A percentile compares a stretch with the other conserved stretches of the same genome.
Conservation (phyloP, 2,113 vertebrate genomes). For the Aplodontia rufa region DNA sequence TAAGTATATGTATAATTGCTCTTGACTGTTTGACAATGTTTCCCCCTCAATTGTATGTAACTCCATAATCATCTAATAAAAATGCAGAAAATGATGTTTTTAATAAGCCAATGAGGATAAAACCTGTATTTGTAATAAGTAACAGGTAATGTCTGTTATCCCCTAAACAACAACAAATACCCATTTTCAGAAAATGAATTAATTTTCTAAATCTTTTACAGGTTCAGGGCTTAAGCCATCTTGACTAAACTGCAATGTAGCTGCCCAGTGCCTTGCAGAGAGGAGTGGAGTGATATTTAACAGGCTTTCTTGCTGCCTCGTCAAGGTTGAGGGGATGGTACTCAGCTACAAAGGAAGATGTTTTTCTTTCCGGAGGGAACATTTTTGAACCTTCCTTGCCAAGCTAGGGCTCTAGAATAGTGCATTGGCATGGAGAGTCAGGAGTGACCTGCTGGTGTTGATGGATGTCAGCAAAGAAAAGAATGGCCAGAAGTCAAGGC, state of each 20-base stretch:
- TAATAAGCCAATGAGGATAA: constrained; percentile 22
- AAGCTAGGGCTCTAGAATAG: neutral
- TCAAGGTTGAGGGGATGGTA: neutral
- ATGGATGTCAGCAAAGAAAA: neutral
- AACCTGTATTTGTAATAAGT: neutral
- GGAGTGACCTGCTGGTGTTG: neutral
- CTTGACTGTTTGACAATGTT: too few species aligned
- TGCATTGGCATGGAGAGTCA: neutral
- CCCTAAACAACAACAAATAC: neutral
- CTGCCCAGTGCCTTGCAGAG: neutral
- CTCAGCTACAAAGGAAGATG: neutral
- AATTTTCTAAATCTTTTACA: neutral
- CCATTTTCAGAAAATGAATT: neutral
- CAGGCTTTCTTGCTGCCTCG: neutral
- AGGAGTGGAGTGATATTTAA: neutral
- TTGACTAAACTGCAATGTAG: neutral
- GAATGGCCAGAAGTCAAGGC: neutral
- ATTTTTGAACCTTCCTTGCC: constrained; percentile 11
- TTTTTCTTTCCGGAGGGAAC: neutral
- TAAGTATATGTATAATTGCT: too few species aligned
- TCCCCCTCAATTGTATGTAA: too few species aligned
- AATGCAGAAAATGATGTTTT: too few species aligned
- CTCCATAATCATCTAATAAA: too few species aligned
- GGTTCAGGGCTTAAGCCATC: neutral
- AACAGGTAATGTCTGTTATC: neutral